Base-by-base conservation (phyloP, 2,113 vertebrate species). In the Chionodraco myersi region DNA sequence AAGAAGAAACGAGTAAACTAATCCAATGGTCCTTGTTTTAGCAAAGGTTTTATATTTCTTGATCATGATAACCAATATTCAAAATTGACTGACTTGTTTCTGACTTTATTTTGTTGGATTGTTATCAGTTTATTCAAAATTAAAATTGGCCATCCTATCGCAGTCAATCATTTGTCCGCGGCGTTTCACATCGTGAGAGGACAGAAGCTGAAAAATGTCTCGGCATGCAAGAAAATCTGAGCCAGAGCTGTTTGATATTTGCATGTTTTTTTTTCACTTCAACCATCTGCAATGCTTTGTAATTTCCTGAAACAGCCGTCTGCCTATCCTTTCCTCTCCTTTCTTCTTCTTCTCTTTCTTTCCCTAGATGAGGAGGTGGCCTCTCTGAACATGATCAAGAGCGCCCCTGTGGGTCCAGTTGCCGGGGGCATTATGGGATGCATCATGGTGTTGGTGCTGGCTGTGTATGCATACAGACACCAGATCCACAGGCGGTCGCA, bases 401-500 rank as follows among this genome's bases (percentile, higher is more conserved):
- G 97, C 0, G 98, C 98, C 8, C 98, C 98, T 0, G 95, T 99
- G 18, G 98, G 98, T 23, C 98, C 98, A 0, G 98, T 99, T 41
- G 98, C 98, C 0, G 98, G 98, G 51, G 98, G 98, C 12, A 99
- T 99, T 58, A 99, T 99, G 98, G 98, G 98, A 73, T 98, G 97
- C 82, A 98, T 99, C 77, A 99, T 99, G 98, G 98, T 99, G 72
- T 90, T 99, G 56, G 98, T 99, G 72, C 93, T 99, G 34, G 98
- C 97, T 0, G 97, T 99, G 48, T 99, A 99, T 0, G 98, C 98
- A 0, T 99, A 99, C 90, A 96, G 98, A 51, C 98, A 99, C 80
- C 98, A 99, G 95, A 99, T 99, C 60, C 98, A 99, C 75, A 95
- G 97, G 47, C 96, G 98, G 56, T 98, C 97, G 0, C 98, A 99